Percentiles rank a stretch among this genome's conserved stretches.
Conservation (phyloP, 2,888 invertebrate species). For the Chromoteleia sp. region DNA sequence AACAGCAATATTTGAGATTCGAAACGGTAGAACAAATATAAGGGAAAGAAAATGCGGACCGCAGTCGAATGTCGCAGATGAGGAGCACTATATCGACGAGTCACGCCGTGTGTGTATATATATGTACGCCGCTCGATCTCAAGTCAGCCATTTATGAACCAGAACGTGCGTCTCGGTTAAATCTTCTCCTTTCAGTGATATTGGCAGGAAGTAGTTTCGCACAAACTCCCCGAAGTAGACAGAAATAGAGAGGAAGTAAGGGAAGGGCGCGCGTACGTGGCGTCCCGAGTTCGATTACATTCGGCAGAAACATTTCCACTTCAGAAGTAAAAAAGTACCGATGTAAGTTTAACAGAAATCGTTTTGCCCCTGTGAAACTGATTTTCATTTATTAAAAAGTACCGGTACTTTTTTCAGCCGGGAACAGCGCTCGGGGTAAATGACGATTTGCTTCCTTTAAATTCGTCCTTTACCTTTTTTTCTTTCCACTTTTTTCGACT, state of each 20-base stretch:
- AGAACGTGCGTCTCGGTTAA: constrained; percentile 72
- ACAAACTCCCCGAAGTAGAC: constrained; percentile 70
- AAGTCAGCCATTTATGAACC: constrained; percentile 71
- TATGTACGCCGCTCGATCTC: constrained; percentile 63
- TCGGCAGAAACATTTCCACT: constrained; percentile 65
- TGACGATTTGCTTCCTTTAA: no score
- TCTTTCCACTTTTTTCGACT: not conserved
- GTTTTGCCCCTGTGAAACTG: constrained; percentile 33
- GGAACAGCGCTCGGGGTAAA: not conserved
- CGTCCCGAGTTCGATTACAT: constrained; percentile 66
- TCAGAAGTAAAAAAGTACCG: constrained; percentile 63
- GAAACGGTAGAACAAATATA: constrained; percentile 65
- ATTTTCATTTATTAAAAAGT: constrained; percentile 63
- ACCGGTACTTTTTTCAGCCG: not conserved
- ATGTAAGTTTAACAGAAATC: constrained; percentile 66
- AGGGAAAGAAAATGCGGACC: constrained; percentile 62
- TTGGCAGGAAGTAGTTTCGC: constrained; percentile 71
- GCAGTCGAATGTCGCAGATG: constrained; percentile 61
- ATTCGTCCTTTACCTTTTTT: not conserved
- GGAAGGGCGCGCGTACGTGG: constrained; percentile 67
- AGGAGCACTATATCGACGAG: constrained; percentile 64
- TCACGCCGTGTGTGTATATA: constrained; percentile 50
- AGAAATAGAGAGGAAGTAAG: constrained; percentile 61
- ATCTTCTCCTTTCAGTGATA: constrained; percentile 71
- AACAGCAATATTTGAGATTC: constrained; percentile 64